Evolutionary conservation across 2,113 vertebrate genomes (phyloP), one percentile per base, ranked within the genome.

Genomic region (Elephantulus edwardii): DNA sequence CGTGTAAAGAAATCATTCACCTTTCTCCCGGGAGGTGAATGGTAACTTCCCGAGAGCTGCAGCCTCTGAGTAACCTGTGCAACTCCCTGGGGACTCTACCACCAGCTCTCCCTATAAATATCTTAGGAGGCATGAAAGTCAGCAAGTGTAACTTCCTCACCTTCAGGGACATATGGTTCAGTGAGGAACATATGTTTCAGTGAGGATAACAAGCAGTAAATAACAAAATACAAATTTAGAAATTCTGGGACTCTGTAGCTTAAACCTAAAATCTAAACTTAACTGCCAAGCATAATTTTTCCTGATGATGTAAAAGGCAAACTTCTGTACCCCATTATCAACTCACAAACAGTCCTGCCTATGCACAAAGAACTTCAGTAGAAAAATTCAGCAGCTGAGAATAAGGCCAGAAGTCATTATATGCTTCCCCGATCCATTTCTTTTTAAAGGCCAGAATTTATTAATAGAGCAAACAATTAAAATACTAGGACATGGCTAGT

Each of bases 391-490:
- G 30, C 11, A 52, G 30, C 26, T 46, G 46, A 77, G 52, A 83
- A 3, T 30, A 26, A 77, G 35, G 35, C 26, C 1, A 14, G 56
- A 62, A 52, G 58, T 33, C 50, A 75, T 66, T 30, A 28, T 91
- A 24, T 82, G 75, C 30, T 79, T 83, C 38, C n/a, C 24, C 62
- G 38, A 56, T 2, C 24, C 28, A 26, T 64, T 54, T 68, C 50
- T 83, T 83, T 79, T 66, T 2, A 83, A 88, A 60, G n/a, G 26
- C 2, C 75, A 13, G 78, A 83, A 54, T 48, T 68, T 33, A 77
- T 68, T 81, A 75, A 7, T 66, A 16, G 30, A n/a, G 88, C 64
- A 80, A 76, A 38, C 89, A 71, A 66, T 52, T 62, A 83, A 91
- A 62, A 64, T 40, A 50, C 54, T 30, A 56, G 46, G 33, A 20